These are phyloP conservation scores for Gryllus bimaculatus DNA, from an alignment of 1,140 invertebrate species.

Conservation along the genomic window DNA sequence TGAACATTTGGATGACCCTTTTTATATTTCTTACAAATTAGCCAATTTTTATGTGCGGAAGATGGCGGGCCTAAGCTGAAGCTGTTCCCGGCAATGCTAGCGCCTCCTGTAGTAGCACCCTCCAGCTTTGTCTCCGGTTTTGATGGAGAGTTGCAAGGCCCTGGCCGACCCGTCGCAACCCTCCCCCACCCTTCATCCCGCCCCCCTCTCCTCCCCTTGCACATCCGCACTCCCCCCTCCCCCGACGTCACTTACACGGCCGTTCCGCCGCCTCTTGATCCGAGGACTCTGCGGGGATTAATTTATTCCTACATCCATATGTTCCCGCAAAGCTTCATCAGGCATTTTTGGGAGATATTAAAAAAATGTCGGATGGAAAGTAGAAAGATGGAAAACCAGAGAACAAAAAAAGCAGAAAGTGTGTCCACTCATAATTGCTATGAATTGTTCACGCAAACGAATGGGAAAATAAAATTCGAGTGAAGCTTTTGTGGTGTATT, in stretches of 20 bases:
- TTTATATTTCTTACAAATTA: too few species aligned
- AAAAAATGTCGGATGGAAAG: not conserved
- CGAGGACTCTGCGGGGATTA: not conserved
- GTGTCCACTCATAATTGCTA: not conserved
- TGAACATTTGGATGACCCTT: too few species aligned
- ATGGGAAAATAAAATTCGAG: constrained; percentile 1
- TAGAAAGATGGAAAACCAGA: not conserved
- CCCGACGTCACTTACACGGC: not conserved
- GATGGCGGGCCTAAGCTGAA: too few species aligned
- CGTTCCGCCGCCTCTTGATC: not conserved
- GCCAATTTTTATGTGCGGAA: too few species aligned
- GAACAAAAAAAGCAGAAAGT: not conserved
- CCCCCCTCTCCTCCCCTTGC: too few species aligned
- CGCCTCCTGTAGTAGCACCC: too few species aligned
- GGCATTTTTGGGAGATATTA: not conserved
- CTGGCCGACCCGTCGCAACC: too few species aligned
- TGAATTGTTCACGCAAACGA: not conserved
- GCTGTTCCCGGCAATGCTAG: too few species aligned
- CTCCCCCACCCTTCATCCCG: not conserved
- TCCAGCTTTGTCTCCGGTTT: too few species aligned
- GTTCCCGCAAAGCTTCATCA: constrained; percentile 3
- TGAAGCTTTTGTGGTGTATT: constrained; percentile 1
- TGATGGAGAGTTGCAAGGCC: too few species aligned
- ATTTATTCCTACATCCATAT: not conserved
- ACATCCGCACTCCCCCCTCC: not conserved